Base-by-base conservation (phyloP, 2,888 invertebrate genomes). In the Rapana venosa region DNA sequence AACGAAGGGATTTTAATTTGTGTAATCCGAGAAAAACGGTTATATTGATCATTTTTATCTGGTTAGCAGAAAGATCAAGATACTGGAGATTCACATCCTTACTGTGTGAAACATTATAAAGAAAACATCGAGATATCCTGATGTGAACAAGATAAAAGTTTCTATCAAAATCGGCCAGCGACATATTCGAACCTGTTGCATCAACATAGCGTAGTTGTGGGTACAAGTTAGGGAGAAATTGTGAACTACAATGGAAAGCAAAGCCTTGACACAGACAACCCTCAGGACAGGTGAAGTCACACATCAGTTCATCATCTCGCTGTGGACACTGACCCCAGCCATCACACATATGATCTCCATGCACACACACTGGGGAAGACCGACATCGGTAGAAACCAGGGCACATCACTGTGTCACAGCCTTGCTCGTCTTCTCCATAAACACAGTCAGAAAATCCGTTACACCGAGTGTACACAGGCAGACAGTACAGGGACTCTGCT, bases 231-330 rank as follows among this genome's bases (percentile, higher is more conserved):
- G 36, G 11, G 8, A 8, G 22, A 36, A 81, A 35, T 6, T 35
- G 22, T 22, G 6, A 4, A 6, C 0, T 36, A 30, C 90, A 90
- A n/a, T 74, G 70, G 47, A 87, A 87, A 26, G 85, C 89, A 81
- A 83, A 77, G 30, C 89, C 87, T 32, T 26, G 56, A 56, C 90
- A 89, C 8, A 47, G 20, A 30, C 90, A 90, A 58, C 87, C 70
- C 0, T 35, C 74, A 13, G 90, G 90, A 58, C 89, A 90, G 26
- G 8, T 47, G 4, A 86, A 13, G 58, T 30, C 47, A 36, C 90
- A 90, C 77, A 90, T 58, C n/a, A 36, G 26, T 58, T 90, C 90
- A 70, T 90, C 90, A 47, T 90, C 90, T 30, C 87, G 89, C 30
- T 90, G 56, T 6, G 90, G 90, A 56, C 90, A 90, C 84, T 89